phyloP scores from a whole-genome alignment of 2,888 invertebrate species.

The Lordiphosa fenestrarum region DNA sequence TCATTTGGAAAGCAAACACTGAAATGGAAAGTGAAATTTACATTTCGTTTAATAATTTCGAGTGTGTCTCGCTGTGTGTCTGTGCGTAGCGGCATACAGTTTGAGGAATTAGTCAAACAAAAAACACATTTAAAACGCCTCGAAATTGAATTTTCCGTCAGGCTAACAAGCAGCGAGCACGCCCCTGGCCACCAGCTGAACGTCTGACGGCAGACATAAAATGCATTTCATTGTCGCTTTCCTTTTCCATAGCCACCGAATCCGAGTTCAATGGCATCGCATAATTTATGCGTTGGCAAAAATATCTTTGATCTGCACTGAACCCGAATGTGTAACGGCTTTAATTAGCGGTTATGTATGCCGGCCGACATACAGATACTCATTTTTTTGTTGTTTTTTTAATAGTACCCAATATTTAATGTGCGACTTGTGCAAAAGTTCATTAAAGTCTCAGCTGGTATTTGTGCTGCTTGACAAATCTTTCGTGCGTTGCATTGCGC shows the following conservation, averaged over 20 bases:
- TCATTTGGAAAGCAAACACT: constrained; percentile 64
- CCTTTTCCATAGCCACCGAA: constrained; percentile 33
- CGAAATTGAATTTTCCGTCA: constrained; percentile 62
- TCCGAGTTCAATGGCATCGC: constrained; percentile 64
- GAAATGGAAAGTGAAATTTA: constrained; percentile 71
- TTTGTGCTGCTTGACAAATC: constrained; percentile 14
- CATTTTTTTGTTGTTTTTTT: constrained; percentile 21
- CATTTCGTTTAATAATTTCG: constrained; percentile 70
- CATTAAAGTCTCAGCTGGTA: constrained; percentile 27
- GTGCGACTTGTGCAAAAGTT: constrained; percentile 50
- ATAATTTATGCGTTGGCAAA: constrained; percentile 55
- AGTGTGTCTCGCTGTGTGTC: constrained; percentile 13
- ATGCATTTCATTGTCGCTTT: constrained; percentile 70
- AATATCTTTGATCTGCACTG: constrained; percentile 31
- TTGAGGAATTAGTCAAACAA: constrained; percentile 55
- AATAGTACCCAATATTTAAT: constrained; percentile 32
- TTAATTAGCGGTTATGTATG: constrained; percentile 21
- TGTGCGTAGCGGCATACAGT: constrained; percentile 58
- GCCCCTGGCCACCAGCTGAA: constrained; percentile 16
- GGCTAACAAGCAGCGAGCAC: constrained; percentile 37
- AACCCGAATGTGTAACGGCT: constrained; percentile 38
- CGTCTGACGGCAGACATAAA: constrained; percentile 35
- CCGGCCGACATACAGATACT: constrained; percentile 27
- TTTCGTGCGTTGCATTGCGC: constrained; percentile 18
- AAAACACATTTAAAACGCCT: constrained; percentile 10